Conservation (phyloP, 1,140 invertebrate species). For the Epicauta chinensis region DNA sequence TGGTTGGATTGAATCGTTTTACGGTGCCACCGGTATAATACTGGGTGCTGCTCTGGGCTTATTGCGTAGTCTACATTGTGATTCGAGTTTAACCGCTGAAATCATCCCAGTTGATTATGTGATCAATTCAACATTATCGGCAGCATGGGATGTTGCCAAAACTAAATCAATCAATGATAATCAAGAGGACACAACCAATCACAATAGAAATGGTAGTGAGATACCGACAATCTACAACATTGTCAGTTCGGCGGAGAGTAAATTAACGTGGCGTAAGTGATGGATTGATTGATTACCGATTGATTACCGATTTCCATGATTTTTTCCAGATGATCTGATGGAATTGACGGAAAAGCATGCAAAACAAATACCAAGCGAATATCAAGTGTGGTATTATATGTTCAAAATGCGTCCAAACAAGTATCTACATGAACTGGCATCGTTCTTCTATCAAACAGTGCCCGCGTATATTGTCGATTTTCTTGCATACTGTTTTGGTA, state of each 20-base stretch:
- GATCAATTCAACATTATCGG: conserved; percentile 60
- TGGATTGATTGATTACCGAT: not conserved
- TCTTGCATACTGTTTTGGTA: conserved; percentile 11
- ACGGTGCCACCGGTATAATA: conserved; percentile 61
- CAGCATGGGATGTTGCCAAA: conserved; percentile 56
- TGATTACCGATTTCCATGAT: not conserved
- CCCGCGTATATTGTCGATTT: conserved; percentile 10
- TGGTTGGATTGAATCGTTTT: conserved; percentile 76
- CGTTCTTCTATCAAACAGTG: conserved; percentile 10
- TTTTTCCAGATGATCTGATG: conserved; percentile 24
- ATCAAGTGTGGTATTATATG: conserved; percentile 2
- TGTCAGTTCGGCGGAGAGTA: conserved; percentile 24
- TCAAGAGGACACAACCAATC: too few species aligned
- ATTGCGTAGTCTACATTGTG: conserved; percentile 30
- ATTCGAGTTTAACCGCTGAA: conserved; percentile 53
- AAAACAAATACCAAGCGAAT: conserved; percentile 18
- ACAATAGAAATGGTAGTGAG: not conserved
- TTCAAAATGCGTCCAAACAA: conserved; percentile 1
- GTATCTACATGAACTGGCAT: conserved; percentile 1
- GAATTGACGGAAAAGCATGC: conserved; percentile 17
- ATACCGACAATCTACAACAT: conserved; percentile 30
- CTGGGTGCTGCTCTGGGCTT: conserved; percentile 53
- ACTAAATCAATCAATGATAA: conserved; percentile 35
- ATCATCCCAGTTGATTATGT: conserved; percentile 69
- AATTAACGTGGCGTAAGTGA: conserved; percentile 29